phyloP scores from a whole-genome alignment of 1,140 invertebrate genomes.

The Achroia grisella region DNA sequence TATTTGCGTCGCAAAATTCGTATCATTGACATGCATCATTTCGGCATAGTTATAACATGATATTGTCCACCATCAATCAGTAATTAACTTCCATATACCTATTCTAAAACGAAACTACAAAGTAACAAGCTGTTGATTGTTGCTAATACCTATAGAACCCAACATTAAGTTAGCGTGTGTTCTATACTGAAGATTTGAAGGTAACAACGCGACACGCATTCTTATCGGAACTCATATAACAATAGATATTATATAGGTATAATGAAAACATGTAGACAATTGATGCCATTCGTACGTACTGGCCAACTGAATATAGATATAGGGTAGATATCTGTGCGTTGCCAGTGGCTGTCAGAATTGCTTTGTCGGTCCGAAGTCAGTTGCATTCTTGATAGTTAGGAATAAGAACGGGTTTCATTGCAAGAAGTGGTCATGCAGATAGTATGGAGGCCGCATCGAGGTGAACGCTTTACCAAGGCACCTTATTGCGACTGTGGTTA shows the following conservation, averaged over 20 bases:
- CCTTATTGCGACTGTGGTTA: conserved; percentile 41
- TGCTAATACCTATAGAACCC: background rate
- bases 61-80: background rate
- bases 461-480: conserved; percentile 37
- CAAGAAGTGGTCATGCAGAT: conserved; percentile 32
- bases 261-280: conserved; percentile 2
- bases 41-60: conserved; percentile 19
- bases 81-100: too few relatives aligned
- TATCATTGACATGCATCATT: conserved; percentile 44
- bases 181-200: conserved; percentile 15
- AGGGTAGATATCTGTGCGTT: background rate
- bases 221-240: conserved; percentile 19
- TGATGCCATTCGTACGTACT: conserved; percentile 1
- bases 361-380: conserved; percentile 4
- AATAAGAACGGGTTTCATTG: conserved; percentile 30
- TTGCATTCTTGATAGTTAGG: conserved; percentile 17
- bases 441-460: conserved; percentile 39
- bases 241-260: conserved; percentile 2
- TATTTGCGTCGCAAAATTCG: conserved; percentile 70
- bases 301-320: background rate
- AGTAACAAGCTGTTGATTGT: background rate
- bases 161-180: conserved; percentile 8
- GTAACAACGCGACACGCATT: conserved; percentile 20
- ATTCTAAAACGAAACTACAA: too few relatives aligned
- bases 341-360: conserved; percentile 1